Evolutionary conservation across 2,888 invertebrate species (phyloP), one percentile per base, ranked within the genome.

Genomic region (Cheilosia urbana): DNA sequence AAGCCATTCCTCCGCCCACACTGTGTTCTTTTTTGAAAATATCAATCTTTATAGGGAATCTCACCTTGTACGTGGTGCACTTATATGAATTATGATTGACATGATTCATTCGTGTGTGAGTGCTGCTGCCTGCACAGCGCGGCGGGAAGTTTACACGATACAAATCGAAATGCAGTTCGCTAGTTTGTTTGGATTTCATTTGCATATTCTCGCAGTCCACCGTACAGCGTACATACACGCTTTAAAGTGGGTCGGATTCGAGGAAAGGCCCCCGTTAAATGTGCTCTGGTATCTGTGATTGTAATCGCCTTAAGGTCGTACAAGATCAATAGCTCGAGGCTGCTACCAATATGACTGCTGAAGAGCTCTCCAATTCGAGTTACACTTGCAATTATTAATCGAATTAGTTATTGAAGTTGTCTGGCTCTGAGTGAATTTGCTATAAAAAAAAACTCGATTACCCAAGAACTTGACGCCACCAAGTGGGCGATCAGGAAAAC

Each of bases 401-500:
- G n/a, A 66, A 66, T 47, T 13, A 24, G 6, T 66, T 66, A 40
- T 30, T 34, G 42, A 53, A 45, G 47, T 21, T 21, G 42, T 60
- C 60, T 37, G 53, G 42, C 40, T 63, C 47, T 6, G 34, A 62
- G 21, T 71, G 45, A 37, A 49, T 49, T 60, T 17, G 21, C 34
- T 30, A 40, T 57, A 21, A 7, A 34, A 57, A 37, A 40, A 53
- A 55, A 63, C 45, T 55, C 21, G 75, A 66, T 42, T 60, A 42
- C 21, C 21, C 30, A 68, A 60, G 58, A 68, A 76, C 51, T 76
- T 53, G 51, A 76, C 76, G 68, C 76, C 76, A 51, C 51, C 27
- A 51, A 68, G 76, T 76, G 68, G 76, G 76, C 68, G 68, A 60
- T 60, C 76, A 42, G 60, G 75, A 75, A 75, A 75, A 57, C 0